Evolutionary conservation across 2,113 vertebrate species (phyloP), one percentile per base, ranked within the genome.

Genomic region (Seriola quinqueradiata): DNA sequence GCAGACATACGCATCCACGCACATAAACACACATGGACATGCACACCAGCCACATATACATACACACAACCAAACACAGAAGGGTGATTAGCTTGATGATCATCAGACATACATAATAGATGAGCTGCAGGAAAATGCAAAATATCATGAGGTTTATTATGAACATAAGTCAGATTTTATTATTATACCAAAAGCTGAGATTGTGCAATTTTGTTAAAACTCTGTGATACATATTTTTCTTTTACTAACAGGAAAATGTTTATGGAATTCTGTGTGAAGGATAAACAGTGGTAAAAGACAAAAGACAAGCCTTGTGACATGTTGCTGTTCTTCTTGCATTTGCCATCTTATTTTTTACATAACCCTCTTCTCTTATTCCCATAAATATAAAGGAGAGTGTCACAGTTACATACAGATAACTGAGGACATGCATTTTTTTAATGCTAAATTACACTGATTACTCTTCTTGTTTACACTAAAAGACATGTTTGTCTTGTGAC

Each of bases 51-150:
- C 77, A 8, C 23, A 72, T 70, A 90, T n/a, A 58, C 25, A 79
- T 59, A 58, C 19, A 74, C 52, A 61, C 28, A 80, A 6, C 23
- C 59, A 86, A 57, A 84, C 34, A 85, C 46, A 79, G 17, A 14
- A 14, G 14, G 13, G 42, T 54, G 52, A 79, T 88, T 87, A 85
- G 68, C 73, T 66, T 79, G 69, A 88, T 77, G 71, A 83, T 77
- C 77, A 57, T 89, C 44, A 68, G 70, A 70, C 44, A 70, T 46
- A 14, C n/a, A 64, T 38, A 48, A 79, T 4, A 72, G 25, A 71
- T 60, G 10, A 48, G 10, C 40, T 50, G 50, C 9, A 54, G 12
- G 19, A 60, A 75, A 85, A 82, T 57, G 3, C 4, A 14, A 48
- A 72, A 70, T 34, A 76, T 61, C 28, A 42, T 75, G 13, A 42